phyloP scores from a whole-genome alignment of 2,797 vertebrate species.

The Manis pentadactyla region DNA sequence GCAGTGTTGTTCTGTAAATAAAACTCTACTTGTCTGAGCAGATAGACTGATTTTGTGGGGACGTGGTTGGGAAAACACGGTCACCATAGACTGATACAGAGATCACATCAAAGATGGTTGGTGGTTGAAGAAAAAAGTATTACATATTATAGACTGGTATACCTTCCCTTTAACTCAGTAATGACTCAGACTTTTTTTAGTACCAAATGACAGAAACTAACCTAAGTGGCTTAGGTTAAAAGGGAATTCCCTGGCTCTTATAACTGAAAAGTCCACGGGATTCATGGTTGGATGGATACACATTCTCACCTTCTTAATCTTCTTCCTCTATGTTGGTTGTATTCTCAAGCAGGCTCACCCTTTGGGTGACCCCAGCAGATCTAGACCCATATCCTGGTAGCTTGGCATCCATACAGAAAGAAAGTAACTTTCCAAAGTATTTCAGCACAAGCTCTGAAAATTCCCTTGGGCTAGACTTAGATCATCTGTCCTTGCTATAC shows the following conservation, averaged over 20 bases:
- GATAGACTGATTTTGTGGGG: neutral
- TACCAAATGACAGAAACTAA: constrained; percentile 46
- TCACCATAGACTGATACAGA: neutral
- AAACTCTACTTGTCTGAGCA: constrained; percentile 18
- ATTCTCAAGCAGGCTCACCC: neutral
- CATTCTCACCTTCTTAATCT: neutral
- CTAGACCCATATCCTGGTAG: neutral
- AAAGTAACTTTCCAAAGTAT: neutral
- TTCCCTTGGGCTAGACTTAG: neutral
- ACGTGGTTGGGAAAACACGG: neutral
- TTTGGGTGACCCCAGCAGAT: neutral
- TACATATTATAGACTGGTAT: neutral
- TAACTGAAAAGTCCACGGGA: neutral
- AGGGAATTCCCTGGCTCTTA: neutral
- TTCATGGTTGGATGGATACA: neutral
- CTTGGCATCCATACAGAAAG: neutral
- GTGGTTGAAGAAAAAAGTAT: neutral
- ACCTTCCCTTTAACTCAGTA: constrained; percentile 21
- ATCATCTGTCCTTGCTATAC: neutral
- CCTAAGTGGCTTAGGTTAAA: neutral
- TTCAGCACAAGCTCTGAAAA: neutral
- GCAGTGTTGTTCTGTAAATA: neutral
- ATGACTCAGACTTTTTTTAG: constrained; percentile 45
- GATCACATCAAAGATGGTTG: neutral
- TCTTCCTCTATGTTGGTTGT: neutral